Evolutionary conservation across 1,140 invertebrate species (phyloP), one percentile per base, ranked within the genome.

Genomic region (Daktulosphaira vitifoliae): DNA sequence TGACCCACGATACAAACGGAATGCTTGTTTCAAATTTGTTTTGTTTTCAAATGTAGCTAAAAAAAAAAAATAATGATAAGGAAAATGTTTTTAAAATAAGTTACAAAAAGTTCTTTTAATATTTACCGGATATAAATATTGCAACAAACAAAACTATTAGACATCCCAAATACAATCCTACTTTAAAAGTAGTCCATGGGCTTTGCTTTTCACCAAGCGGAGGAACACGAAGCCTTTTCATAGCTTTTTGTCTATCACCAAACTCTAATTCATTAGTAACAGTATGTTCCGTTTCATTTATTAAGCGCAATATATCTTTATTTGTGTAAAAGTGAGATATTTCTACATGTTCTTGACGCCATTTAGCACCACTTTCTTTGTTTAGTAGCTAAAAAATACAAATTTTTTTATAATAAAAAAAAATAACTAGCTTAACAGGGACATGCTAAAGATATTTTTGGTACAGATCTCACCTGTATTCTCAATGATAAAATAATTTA

Each of bases 171-270:
- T 88, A 91, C 1, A 92, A 76, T 2, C 90, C 90, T 67, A 89
- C 84, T 76, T 87, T 84, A 73, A 92, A 92, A 37, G 88, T 90
- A 6, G 86, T 89, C 87, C 87, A 89, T 0, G 87, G 87, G 65
- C 79, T 82, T 74, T 88, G 84, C 70, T 89, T 83, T 74, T 92
- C 89, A 15, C 88, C 89, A 18, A 93, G 72, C 2, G 90, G 90
- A 3, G 91, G 90, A 0, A 94, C 91, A 39, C 90, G 75, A 3
- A 93, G 73, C 37, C 89, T 75, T 74, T 93, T 92, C 90, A 94
- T 93, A 1, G 90, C 90, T 68, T 81, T 83, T 70, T 87, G 85
- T 44, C 90, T 76, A 73, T 93, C 86, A 13, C 91, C 90, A 20
- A 79, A 82, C 74, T 94, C 91, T 16, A 95, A 78, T 66, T 91